phyloP scores from a whole-genome alignment of 2,113 vertebrate species.

The Melanocharis versteri region DNA sequence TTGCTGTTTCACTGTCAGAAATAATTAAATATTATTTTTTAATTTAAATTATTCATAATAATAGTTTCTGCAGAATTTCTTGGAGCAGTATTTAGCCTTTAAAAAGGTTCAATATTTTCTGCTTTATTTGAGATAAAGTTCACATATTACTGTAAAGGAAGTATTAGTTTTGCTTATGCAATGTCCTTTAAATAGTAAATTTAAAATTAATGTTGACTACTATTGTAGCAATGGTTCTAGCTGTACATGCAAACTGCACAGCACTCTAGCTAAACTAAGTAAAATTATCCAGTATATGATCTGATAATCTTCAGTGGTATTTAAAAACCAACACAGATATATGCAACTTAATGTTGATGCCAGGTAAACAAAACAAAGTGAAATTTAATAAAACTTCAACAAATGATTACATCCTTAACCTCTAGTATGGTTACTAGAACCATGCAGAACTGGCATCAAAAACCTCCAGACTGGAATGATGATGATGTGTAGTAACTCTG shows the following conservation, averaged over 20 bases:
- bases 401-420: background rate
- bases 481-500: background rate
- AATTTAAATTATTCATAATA: constrained; percentile 56
- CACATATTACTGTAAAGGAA: background rate
- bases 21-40: constrained; percentile 49
- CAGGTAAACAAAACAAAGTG: background rate
- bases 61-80: background rate
- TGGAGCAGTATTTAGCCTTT: background rate
- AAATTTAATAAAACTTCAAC: background rate
- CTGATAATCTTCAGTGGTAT: background rate
- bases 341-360: background rate
- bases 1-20: constrained; percentile 37
- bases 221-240: background rate
- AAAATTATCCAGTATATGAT: background rate
- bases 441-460: background rate
- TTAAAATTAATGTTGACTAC: background rate
- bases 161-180: background rate
- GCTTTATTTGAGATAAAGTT: constrained; percentile 14
- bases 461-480: background rate
- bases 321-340: background rate
- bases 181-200: background rate
- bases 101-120: constrained; percentile 24
- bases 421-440: background rate
- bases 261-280: background rate
- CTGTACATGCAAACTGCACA: background rate